Conservation (phyloP, 2,888 invertebrate genomes). For the Bugula neritina region DNA sequence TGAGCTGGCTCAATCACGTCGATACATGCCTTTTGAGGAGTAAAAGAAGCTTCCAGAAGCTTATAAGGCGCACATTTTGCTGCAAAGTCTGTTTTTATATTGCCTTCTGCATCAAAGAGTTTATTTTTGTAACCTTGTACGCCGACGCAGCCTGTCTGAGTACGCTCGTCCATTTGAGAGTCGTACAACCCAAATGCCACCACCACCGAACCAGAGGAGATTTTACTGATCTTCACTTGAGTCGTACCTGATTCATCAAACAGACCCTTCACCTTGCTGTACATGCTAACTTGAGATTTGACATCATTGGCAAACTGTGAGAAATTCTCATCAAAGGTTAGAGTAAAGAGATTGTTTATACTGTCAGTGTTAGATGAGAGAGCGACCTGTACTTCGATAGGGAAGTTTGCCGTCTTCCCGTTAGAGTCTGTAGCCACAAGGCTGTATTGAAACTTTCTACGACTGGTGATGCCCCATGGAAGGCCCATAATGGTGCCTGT, state of each 20-base stretch:
- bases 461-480: background rate
- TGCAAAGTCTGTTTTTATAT: background rate
- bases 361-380: background rate
- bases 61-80: background rate
- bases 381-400: background rate
- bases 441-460: background rate
- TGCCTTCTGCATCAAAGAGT: background rate
- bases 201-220: background rate
- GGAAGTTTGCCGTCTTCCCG: background rate
- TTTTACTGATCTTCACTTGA: background rate
- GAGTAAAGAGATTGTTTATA: background rate
- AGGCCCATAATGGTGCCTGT: background rate
- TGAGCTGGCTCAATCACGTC: background rate
- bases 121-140: background rate
- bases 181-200: background rate
- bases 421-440: background rate
- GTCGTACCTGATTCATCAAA: background rate
- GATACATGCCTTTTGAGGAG: background rate
- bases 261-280: background rate
- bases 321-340: constrained; percentile 3
- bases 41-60: background rate
- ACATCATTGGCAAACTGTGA: background rate
- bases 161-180: background rate
- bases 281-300: background rate
- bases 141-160: background rate